Percentiles rank a stretch among this genome's conserved stretches.
phyloP scores from a whole-genome alignment of 2,797 vertebrate species.

The Sebastes kiyomatsui region DNA sequence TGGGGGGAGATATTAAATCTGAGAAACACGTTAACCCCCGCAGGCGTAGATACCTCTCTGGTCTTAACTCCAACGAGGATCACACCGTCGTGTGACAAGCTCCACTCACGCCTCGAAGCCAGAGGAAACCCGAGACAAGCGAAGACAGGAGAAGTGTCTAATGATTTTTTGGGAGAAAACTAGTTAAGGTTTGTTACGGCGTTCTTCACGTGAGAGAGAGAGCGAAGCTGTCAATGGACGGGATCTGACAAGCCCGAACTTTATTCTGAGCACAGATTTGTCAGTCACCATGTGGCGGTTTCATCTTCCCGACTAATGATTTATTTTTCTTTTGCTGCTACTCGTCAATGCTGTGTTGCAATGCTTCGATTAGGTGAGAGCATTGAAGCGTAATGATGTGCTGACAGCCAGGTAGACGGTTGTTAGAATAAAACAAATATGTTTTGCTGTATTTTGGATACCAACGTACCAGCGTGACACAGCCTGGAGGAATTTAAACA shows the following conservation, averaged over 20 bases:
- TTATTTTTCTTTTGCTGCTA: slow-evolving; percentile 9
- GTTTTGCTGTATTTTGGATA: slow-evolving; percentile 11
- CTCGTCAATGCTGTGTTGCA: slow-evolving; percentile 24
- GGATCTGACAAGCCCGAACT: slow-evolving; percentile 53
- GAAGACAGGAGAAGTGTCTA: slow-evolving; percentile 36
- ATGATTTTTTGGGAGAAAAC: slow-evolving; percentile 55
- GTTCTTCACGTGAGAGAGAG: neutral
- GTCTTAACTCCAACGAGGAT: slow-evolving; percentile 30
- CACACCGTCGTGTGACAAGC: slow-evolving; percentile 48
- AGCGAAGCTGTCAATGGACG: slow-evolving; percentile 40
- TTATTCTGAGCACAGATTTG: slow-evolving; percentile 33
- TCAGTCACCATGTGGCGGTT: slow-evolving; percentile 21
- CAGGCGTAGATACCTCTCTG: slow-evolving; percentile 35
- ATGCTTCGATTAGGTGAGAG: slow-evolving; percentile 28
- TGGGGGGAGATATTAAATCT: slow-evolving; percentile 50
- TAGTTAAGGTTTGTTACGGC: slow-evolving; percentile 33
- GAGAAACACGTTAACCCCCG: slow-evolving; percentile 48
- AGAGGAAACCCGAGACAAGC: slow-evolving; percentile 40
- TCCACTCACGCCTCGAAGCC: slow-evolving; percentile 23
- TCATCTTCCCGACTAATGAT: slow-evolving; percentile 40
- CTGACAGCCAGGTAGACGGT: slow-evolving; percentile 19
- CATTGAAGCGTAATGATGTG: slow-evolving; percentile 26
- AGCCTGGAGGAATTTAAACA: slow-evolving; percentile 1
- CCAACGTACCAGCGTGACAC: neutral
- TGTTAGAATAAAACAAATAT: neutral